A percentile compares a stretch with the other conserved stretches of the same genome.
These are phyloP conservation scores for Aphyosemion australe DNA, from an alignment of 2,113 vertebrate genomes.

Conservation along the genomic window DNA sequence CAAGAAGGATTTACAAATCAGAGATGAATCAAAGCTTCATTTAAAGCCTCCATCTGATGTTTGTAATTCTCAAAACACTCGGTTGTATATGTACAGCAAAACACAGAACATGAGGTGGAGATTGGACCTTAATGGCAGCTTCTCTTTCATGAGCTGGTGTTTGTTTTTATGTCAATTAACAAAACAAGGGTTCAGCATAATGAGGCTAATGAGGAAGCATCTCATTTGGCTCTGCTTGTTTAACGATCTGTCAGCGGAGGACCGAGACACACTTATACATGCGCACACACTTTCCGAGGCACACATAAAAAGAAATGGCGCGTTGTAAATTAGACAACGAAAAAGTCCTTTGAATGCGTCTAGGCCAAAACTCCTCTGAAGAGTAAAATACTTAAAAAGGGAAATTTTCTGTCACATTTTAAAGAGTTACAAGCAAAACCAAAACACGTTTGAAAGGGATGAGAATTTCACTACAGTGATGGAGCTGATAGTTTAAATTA, in stretches of 20 bases:
- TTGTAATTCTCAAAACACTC: conserved; percentile 11
- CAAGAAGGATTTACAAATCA: conserved; percentile 1
- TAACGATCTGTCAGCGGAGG: conserved; percentile 41
- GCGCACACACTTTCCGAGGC: neutral
- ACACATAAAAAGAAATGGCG: neutral
- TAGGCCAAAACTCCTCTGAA: neutral
- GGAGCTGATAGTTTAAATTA: conserved; percentile 59
- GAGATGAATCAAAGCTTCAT: conserved; percentile 10
- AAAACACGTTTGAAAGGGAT: conserved; percentile 14
- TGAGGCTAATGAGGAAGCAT: conserved; percentile 66
- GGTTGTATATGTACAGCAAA: neutral
- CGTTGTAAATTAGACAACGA: neutral
- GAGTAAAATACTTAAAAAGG: too few relatives aligned
- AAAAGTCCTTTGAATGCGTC: neutral
- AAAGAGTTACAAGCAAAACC: neutral
- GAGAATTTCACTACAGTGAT: conserved; percentile 25
- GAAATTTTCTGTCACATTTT: too few relatives aligned
- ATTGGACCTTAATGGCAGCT: conserved; percentile 44
- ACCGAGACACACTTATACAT: conserved; percentile 1
- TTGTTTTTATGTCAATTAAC: conserved; percentile 74
- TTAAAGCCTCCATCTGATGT: conserved; percentile 21
- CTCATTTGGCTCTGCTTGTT: conserved; percentile 53
- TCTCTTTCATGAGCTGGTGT: conserved; percentile 58
- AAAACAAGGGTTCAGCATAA: conserved; percentile 66
- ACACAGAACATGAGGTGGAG: conserved; percentile 29